A percentile compares a stretch with the other conserved stretches of the same genome.
Conservation (phyloP, 1,140 invertebrate genomes). For the Chironomus tepperi region DNA sequence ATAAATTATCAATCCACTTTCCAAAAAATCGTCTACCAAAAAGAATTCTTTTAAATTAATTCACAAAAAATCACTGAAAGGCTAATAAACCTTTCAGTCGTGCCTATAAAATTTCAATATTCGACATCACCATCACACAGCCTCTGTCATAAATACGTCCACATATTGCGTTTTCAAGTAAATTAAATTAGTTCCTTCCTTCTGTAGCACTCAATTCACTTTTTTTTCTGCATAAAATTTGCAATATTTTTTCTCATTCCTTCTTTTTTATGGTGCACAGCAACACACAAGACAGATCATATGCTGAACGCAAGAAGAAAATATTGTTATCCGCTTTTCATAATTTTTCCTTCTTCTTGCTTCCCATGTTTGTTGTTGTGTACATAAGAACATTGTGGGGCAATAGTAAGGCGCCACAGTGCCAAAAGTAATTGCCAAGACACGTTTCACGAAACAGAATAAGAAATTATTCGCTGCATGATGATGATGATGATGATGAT, state of each 20-base stretch:
- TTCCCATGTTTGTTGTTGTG: not conserved
- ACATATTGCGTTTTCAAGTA: not conserved
- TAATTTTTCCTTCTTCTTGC: not conserved
- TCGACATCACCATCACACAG: too few species aligned
- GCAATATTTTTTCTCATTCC: not conserved
- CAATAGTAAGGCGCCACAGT: conserved; percentile 3
- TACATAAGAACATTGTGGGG: not conserved
- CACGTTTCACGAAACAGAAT: conserved; percentile 16
- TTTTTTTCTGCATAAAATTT: not conserved
- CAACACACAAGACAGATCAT: too few species aligned
- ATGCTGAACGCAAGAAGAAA: not conserved
- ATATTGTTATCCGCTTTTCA: not conserved
- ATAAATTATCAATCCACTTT: too few species aligned
- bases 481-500: not conserved
- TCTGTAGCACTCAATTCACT: not conserved
- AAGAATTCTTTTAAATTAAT: too few species aligned
- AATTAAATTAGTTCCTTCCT: conserved; percentile 20
- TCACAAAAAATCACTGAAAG: too few species aligned
- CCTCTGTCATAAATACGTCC: too few species aligned
- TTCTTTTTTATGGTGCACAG: too few species aligned
- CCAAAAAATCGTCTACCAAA: too few species aligned
- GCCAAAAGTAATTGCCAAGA: conserved; percentile 19
- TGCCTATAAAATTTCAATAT: too few species aligned
- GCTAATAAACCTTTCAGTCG: too few species aligned
- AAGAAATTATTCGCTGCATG: conserved; percentile 2